Percentiles rank a stretch among this genome's conserved stretches.
Conservation (phyloP, 2,113 vertebrate genomes). For the Falcunculus frontatus region DNA sequence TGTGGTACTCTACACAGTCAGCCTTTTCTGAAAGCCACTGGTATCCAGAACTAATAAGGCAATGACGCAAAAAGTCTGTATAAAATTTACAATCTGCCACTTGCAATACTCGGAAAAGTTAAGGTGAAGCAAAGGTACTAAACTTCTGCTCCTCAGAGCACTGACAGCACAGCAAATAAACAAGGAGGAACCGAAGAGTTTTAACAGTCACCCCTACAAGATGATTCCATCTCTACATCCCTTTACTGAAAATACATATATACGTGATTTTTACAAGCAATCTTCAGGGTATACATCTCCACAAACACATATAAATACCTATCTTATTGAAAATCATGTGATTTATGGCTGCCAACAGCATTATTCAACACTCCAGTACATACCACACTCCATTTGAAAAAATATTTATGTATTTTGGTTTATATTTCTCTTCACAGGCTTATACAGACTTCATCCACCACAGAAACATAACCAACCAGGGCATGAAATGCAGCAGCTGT, state of each 20-base stretch:
- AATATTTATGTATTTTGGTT: neutral
- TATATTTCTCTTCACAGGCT: neutral
- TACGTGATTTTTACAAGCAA: neutral
- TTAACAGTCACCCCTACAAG: neutral
- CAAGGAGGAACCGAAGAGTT: neutral
- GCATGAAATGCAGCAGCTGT: neutral
- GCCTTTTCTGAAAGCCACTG: neutral
- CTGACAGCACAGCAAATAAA: neutral
- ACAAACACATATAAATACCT: neutral
- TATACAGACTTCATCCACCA: neutral
- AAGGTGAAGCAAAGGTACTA: neutral
- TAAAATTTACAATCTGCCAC: neutral
- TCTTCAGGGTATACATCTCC: neutral
- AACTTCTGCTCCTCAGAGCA: neutral
- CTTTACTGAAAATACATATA: neutral
- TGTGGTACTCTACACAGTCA: neutral
- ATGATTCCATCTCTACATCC: neutral
- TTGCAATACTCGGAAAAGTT: neutral
- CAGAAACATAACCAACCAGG: neutral
- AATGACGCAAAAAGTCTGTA: neutral
- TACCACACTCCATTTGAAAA: neutral
- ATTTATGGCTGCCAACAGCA: neutral
- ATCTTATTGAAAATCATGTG: neutral
- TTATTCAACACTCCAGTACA: neutral
- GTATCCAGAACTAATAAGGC: neutral